Evolutionary conservation across 2,888 invertebrate species (phyloP).

Genomic region (Sialis fuliginosa): DNA sequence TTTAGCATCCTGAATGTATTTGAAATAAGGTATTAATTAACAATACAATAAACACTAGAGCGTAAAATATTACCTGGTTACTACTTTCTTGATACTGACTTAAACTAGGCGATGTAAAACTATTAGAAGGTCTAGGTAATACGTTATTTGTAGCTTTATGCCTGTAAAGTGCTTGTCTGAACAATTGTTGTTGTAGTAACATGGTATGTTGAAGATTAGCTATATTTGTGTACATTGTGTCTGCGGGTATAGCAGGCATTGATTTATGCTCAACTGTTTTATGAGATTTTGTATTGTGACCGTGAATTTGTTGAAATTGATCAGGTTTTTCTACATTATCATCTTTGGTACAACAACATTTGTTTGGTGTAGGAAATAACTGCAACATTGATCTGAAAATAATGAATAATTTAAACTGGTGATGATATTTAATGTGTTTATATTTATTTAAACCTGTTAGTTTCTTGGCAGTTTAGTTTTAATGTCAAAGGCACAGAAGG

Average conservation of each 20-base stretch:
- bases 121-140: slow-evolving; percentile 16
- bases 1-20: background rate
- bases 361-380: slow-evolving; percentile 14
- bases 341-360: slow-evolving; percentile 2
- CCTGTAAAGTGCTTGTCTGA: slow-evolving; percentile 31
- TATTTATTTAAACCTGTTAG: slow-evolving; percentile 10
- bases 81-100: slow-evolving; percentile 40
- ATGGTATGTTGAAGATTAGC: slow-evolving; percentile 52
- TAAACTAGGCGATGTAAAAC: slow-evolving; percentile 36
- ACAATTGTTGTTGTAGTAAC: slow-evolving; percentile 44
- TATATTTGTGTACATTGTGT: slow-evolving; percentile 52
- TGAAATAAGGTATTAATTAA: background rate
- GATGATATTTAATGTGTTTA: background rate
- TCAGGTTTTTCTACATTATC: slow-evolving; percentile 2
- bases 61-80: slow-evolving; percentile 24
- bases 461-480: slow-evolving; percentile 28
- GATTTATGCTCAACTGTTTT: background rate
- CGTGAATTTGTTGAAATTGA: background rate
- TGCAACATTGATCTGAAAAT: slow-evolving; percentile 19
- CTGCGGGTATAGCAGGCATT: slow-evolving; percentile 22
- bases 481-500: slow-evolving; percentile 22
- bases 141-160: slow-evolving; percentile 15
- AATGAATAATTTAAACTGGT: background rate
- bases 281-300: background rate
- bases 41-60: too few species aligned